Evolutionary conservation across 2,113 vertebrate genomes (phyloP).

Genomic region (Antigone vipio): DNA sequence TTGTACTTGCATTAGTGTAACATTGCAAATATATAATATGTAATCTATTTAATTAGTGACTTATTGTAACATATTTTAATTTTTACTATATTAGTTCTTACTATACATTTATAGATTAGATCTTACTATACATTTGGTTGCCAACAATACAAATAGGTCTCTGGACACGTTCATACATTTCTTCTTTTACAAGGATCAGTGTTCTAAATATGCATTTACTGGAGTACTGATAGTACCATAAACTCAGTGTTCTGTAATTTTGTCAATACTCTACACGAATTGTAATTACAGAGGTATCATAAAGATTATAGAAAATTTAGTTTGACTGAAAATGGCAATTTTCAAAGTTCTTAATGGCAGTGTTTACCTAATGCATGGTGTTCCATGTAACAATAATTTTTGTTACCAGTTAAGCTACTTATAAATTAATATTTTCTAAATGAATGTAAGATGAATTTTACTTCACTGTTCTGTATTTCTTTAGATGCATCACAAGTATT

Average conservation of each 20-base stretch:
- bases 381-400: not conserved
- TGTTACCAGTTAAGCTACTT: not conserved
- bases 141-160: rapidly evolving
- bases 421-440: not conserved
- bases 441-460: not conserved
- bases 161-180: not conserved
- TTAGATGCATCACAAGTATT: not conserved
- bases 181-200: not conserved
- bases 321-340: not conserved
- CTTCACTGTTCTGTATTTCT: not conserved
- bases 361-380: not conserved
- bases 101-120: not conserved
- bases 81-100: not conserved
- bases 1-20: not conserved
- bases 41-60: not conserved
- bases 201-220: not conserved
- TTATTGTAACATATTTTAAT: not conserved
- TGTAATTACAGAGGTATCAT: not conserved
- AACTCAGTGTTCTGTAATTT: not conserved
- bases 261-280: not conserved
- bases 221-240: not conserved
- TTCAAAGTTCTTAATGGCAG: not conserved
- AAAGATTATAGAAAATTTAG: not conserved
- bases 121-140: not conserved
- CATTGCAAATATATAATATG: not conserved